phyloP scores from a whole-genome alignment of 2,797 vertebrate genomes.

The Microctenopoma lineatum region DNA sequence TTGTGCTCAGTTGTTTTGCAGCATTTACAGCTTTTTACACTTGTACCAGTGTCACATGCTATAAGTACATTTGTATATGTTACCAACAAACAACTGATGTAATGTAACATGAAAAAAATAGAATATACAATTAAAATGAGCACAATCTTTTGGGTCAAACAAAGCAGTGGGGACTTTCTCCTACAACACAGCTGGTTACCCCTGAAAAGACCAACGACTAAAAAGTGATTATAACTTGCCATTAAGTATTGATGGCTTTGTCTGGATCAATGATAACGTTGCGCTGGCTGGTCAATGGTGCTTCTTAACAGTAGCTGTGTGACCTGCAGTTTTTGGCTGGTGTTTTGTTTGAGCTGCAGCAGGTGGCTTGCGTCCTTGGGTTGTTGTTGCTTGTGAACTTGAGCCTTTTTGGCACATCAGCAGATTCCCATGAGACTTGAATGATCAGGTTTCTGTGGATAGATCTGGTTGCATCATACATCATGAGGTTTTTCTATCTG shows the following conservation, averaged over 20 bases:
- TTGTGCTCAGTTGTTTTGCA: not conserved
- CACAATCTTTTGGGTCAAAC: constrained; percentile 25
- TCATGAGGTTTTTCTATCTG: constrained; percentile 39
- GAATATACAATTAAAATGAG: not conserved
- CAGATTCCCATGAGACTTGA: constrained; percentile 74
- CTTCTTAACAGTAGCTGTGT: constrained; percentile 64
- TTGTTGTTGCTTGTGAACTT: constrained; percentile 82
- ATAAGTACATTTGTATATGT: not conserved
- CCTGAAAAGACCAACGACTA: constrained; percentile 55
- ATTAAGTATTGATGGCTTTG: constrained; percentile 82
- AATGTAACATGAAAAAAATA: too few species aligned
- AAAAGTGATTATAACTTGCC: constrained; percentile 67
- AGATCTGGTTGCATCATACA: constrained; percentile 66
- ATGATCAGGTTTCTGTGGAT: constrained; percentile 74
- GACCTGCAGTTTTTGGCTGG: constrained; percentile 67
- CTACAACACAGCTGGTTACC: constrained; percentile 70
- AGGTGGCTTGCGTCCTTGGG: constrained; percentile 81
- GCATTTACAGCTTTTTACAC: not conserved
- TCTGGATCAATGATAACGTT: constrained; percentile 75
- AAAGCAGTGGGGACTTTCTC: constrained; percentile 52
- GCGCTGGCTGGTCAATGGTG: constrained; percentile 46
- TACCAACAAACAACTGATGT: not conserved
- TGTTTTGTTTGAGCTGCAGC: constrained; percentile 79
- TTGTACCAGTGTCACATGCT: too few species aligned
- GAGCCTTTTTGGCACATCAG: constrained; percentile 79